Evolutionary conservation across 2,888 invertebrate genomes (phyloP).

Genomic region (Aspidiotus destructor): DNA sequence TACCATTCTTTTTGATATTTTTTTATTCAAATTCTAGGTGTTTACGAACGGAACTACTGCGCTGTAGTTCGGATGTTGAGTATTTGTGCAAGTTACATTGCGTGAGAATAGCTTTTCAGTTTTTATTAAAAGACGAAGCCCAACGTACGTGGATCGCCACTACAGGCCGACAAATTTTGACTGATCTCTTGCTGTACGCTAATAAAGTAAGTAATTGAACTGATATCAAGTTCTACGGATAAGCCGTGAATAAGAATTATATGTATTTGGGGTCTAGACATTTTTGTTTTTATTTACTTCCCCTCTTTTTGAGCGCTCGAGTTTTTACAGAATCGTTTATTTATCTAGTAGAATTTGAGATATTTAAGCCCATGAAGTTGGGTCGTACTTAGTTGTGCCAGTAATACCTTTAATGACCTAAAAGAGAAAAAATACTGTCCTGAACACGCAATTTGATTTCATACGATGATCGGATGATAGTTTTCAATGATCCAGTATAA

Average conservation of each 20-base stretch:
- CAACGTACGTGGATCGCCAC: constrained; percentile 75
- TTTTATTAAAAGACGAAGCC: constrained; percentile 58
- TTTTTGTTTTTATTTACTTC: background rate
- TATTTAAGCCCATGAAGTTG: too few relatives aligned
- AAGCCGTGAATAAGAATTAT: too few relatives aligned
- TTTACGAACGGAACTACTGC: constrained; percentile 74
- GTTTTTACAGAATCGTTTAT: too few relatives aligned
- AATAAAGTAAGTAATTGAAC: constrained; percentile 56
- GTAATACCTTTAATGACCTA: too few relatives aligned
- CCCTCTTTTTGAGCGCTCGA: background rate
- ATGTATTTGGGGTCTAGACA: background rate
- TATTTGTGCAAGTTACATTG: constrained; percentile 94
- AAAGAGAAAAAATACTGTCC: too few relatives aligned
- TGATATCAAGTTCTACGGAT: too few relatives aligned
- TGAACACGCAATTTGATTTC: too few relatives aligned
- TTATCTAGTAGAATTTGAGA: too few relatives aligned
- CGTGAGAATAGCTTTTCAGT: constrained; percentile 75
- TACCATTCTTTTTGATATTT: background rate
- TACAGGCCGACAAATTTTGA: constrained; percentile 78
- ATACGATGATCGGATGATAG: too few relatives aligned
- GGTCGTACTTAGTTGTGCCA: too few relatives aligned
- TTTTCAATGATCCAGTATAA: too few relatives aligned
- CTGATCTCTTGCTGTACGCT: constrained; percentile 75
- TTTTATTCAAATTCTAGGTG: constrained; percentile 45
- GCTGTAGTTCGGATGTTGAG: constrained; percentile 82